Conservation (phyloP, 2,888 invertebrate genomes). For the Dicyrtoma fusca region DNA sequence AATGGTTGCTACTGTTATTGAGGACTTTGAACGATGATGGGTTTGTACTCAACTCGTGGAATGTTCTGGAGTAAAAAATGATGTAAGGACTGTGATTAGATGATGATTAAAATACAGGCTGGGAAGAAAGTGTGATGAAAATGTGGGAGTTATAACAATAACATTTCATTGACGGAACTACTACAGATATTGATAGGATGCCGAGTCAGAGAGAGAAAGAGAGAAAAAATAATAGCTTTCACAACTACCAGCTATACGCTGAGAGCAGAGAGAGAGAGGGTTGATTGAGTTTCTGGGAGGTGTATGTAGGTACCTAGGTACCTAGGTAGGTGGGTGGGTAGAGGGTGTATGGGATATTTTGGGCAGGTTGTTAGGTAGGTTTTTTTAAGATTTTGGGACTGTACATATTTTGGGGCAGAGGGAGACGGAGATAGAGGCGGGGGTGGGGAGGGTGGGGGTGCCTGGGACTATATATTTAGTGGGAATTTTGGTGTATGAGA, state of each 20-base stretch:
- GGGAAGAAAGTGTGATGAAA: slow-evolving; percentile 3
- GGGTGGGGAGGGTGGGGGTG: slow-evolving; percentile 14
- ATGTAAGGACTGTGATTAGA: too few relatives aligned
- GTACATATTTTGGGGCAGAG: neutral
- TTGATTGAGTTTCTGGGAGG: slow-evolving; percentile 17
- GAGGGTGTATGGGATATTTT: neutral
- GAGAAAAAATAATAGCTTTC: slow-evolving; percentile 2
- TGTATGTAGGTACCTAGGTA: too few relatives aligned
- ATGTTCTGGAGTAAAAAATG: too few relatives aligned
- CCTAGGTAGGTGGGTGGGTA: slow-evolving; percentile 12
- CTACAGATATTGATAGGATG: neutral
- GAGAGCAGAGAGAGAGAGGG: slow-evolving; percentile 4
- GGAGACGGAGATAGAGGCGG: slow-evolving; percentile 3
- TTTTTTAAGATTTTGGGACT: too few relatives aligned
- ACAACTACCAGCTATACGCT: too few relatives aligned
- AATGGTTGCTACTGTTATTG: too few relatives aligned
- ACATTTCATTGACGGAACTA: neutral
- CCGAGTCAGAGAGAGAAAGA: slow-evolving; percentile 11
- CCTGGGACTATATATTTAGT: neutral
- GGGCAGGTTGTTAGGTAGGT: too few relatives aligned
- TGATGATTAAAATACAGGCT: neutral
- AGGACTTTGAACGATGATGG: too few relatives aligned
- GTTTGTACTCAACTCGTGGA: too few relatives aligned
- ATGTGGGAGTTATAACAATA: slow-evolving; percentile 14
- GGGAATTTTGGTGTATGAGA: slow-evolving; percentile 7